A percentile compares a stretch with the other conserved stretches of the same genome.
These are phyloP conservation scores for Ectropis grisescens DNA, from an alignment of 1,140 invertebrate species.

Conservation along the genomic window DNA sequence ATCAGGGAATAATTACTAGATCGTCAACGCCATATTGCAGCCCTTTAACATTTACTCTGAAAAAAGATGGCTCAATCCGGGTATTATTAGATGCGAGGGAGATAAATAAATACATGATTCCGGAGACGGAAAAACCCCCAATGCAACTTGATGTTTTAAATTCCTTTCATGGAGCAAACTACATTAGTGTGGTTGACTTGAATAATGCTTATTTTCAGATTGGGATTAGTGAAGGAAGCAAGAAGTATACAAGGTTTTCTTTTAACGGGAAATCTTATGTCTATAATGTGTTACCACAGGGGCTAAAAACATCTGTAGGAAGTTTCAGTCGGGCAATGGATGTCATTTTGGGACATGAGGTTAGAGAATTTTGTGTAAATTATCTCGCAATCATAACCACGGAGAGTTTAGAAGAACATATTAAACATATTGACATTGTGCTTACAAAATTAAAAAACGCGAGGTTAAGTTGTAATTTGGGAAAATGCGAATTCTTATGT, in stretches of 20 bases:
- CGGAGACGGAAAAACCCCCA: slow-evolving; percentile 22
- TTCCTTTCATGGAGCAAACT: slow-evolving; percentile 18
- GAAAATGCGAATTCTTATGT: slow-evolving; percentile 24
- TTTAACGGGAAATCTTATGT: slow-evolving; percentile 28
- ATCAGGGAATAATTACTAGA: slow-evolving; percentile 17
- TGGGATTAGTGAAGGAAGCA: slow-evolving; percentile 16
- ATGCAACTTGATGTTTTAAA: slow-evolving; percentile 27
- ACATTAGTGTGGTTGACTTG: slow-evolving; percentile 30
- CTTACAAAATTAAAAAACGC: slow-evolving; percentile 12
- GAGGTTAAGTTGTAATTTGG: slow-evolving; percentile 19
- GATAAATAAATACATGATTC: slow-evolving; percentile 27
- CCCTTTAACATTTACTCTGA: slow-evolving; percentile 26
- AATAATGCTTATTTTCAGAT: slow-evolving; percentile 44
- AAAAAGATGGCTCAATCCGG: slow-evolving; percentile 23
- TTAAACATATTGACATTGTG: slow-evolving; percentile 16
- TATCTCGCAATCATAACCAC: slow-evolving; percentile 18
- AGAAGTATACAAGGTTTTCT: slow-evolving; percentile 34
- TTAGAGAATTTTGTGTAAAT: slow-evolving; percentile 21
- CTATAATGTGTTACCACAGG: slow-evolving; percentile 35
- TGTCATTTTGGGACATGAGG: slow-evolving; percentile 21
- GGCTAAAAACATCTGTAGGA: slow-evolving; percentile 32
- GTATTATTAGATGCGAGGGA: slow-evolving; percentile 34
- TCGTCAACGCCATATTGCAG: slow-evolving; percentile 30
- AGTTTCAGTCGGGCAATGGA: slow-evolving; percentile 38
- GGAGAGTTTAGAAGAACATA: slow-evolving; percentile 15